Base-by-base conservation (phyloP, 92 coral and sea anemone species). In the Epizoanthus rinbou region DNA sequence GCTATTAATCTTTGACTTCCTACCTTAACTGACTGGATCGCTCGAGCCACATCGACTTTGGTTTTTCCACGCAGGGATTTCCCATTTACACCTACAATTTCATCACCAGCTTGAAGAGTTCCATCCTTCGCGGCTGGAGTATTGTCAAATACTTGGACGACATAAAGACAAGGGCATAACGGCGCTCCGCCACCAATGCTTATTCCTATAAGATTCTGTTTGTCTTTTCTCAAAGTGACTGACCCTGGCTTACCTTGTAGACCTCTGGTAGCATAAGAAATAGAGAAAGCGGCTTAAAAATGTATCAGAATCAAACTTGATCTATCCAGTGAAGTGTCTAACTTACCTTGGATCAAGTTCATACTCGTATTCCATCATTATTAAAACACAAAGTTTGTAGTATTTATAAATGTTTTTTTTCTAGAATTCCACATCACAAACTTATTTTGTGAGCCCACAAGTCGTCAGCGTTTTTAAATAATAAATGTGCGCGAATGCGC, bases 101-200 rank as follows among this genome's bases (percentile, higher is more conserved):
- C 99, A 84, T 97, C 99, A 8, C 99, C 99, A 16, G 99, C 99
- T 83, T 97, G 99, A 54, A 97, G 91, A 41, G 88, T 87, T 1
- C 97, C 98, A 28, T 97, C 97, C 78, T 92, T 89, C n/a, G 99
- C 92, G 25, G 99, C 99, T 68, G 98, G 99, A 2, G 99, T 97
- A 82, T 97, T 97, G 60, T 97, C 99, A 79, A 97, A 97, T 63
- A 97, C 99, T 89, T 97, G 99, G 47, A 97, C 99, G 6, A 97
- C 99, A 59, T 97, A 97, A 74, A 97, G 86, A 66, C 97, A 94
- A 16, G 99, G 99, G 79, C 99, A 97, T 39, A 97, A 84, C 69
- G 99, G 99, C 3, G 99, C 99, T 57, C 99, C 99, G 21, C 99
- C 99, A 47, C 99, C 99, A 14, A 97, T 97, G 64, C 98, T 94